Percentiles rank a stretch among this genome's conserved stretches.
phyloP scores from a whole-genome alignment of 2,797 vertebrate genomes.

The Basileuterus tristriatus region DNA sequence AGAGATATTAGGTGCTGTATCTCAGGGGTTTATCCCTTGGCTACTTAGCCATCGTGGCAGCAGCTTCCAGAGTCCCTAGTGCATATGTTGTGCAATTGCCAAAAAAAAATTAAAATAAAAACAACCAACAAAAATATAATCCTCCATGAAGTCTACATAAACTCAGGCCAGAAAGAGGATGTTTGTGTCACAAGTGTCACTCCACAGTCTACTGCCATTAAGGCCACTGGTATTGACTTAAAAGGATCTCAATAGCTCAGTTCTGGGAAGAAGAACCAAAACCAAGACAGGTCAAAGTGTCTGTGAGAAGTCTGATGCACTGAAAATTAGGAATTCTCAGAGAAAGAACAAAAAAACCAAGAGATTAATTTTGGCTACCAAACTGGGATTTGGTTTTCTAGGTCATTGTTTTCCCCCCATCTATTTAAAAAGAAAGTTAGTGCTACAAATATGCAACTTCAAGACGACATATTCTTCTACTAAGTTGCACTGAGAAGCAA shows the following conservation, averaged over 20 bases:
- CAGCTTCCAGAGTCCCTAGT: conserved; percentile 84
- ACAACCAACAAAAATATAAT: conserved; percentile 80
- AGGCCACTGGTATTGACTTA: conserved; percentile 79
- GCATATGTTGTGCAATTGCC: conserved; percentile 83
- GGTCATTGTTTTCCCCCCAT: conserved; percentile 75
- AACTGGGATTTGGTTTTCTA: conserved; percentile 85
- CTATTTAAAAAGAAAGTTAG: conserved; percentile 80
- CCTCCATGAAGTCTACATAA: conserved; percentile 78
- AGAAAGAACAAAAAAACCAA: conserved; percentile 78
- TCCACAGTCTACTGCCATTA: conserved; percentile 80
- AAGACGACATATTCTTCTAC: conserved; percentile 69
- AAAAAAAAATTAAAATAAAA: conserved; percentile 74
- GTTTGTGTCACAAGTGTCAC: conserved; percentile 73
- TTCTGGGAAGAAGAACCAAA: conserved; percentile 73
- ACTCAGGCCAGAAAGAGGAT: conserved; percentile 75
- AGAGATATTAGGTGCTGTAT: conserved; percentile 75
- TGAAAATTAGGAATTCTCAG: conserved; percentile 75
- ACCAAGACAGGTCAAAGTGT: conserved; percentile 73
- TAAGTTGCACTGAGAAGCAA: conserved; percentile 77
- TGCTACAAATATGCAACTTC: conserved; percentile 82
- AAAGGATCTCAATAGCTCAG: conserved; percentile 76
- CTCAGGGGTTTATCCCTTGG: conserved; percentile 79
- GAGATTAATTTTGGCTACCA: conserved; percentile 83
- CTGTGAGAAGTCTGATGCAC: conserved; percentile 72
- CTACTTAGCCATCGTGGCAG: conserved; percentile 82